phyloP scores from a whole-genome alignment of 2,797 vertebrate species.

The Falco concolor region DNA sequence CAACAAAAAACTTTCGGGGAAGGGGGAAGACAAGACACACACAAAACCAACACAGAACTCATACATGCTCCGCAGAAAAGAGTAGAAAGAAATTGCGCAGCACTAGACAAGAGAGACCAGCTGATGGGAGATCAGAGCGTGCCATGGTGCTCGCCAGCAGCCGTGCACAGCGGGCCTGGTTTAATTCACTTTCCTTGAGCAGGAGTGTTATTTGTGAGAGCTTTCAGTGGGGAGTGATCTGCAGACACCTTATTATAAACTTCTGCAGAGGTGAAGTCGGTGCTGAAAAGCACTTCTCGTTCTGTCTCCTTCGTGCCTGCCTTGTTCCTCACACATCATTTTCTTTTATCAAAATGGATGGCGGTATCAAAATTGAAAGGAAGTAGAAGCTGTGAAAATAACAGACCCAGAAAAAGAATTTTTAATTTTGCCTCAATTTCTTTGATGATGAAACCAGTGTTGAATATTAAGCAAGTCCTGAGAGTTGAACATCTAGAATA shows the following conservation, averaged over 20 bases:
- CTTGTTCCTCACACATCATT: constrained; percentile 58
- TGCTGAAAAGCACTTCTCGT: constrained; percentile 49
- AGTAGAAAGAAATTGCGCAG: background rate
- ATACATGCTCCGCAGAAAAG: background rate
- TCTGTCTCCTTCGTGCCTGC: constrained; percentile 50
- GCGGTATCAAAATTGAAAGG: constrained; percentile 60
- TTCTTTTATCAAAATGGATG: constrained; percentile 65
- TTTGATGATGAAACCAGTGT: constrained; percentile 61
- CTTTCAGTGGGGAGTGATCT: constrained; percentile 49
- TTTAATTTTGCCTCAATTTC: constrained; percentile 65
- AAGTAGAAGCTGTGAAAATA: constrained; percentile 66
- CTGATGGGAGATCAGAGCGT: background rate
- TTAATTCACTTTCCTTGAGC: constrained; percentile 6
- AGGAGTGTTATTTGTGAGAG: constrained; percentile 39
- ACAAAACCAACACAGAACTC: background rate
- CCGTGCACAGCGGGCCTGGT: background rate
- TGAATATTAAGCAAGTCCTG: constrained; percentile 59
- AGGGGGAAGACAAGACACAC: background rate
- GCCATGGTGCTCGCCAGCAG: background rate
- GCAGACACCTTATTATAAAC: constrained; percentile 63
- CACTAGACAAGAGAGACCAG: background rate
- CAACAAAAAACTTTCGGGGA: background rate
- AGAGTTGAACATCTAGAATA: constrained; percentile 34
- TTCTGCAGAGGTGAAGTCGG: constrained; percentile 54
- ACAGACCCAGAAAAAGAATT: constrained; percentile 64